Evolutionary conservation across 2,113 vertebrate species (phyloP), one percentile per base, ranked within the genome.

Genomic region (Oostethus manadensis): DNA sequence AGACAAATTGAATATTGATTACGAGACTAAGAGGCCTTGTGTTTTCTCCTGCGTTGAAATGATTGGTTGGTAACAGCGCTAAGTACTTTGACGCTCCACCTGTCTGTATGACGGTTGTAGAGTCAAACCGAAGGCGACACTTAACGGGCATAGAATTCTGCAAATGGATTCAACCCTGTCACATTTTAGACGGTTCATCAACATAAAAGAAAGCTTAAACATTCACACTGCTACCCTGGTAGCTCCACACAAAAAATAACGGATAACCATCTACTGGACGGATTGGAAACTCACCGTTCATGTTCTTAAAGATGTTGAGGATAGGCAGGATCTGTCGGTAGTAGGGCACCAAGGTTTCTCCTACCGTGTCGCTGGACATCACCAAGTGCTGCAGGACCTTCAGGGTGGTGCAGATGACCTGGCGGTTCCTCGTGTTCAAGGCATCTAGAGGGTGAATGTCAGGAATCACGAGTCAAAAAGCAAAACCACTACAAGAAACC

Each of bases 341-440:
- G 86, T 98, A 97, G 8, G 94, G 94, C 71, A 98, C 94, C 82
- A 98, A 73, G 1, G 93, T 92, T 68, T 92, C 88, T 1, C 97
- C 96, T 76, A 94, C 93, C 89, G 86, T 89, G 35, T 96, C 94
- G 5, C 90, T 92, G 3, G 95, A 98, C 42, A 91, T 79, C 46
- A 97, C 93, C 84, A 98, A 88, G 73, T 98, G 94, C 89, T 99
- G 95, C 54, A 98, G 87, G 70, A 93, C 84, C 80, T 98, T 98
- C 60, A 99, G 86, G 0, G 93, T 97, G 76, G 88, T 91, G 59
- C 94, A 96, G 71, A 99, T 93, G 74, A 98, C 88, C 81, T 93
- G 90, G 0, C 88, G 86, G 85, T 94, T 98, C 70, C 94, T 92
- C 1, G 94, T 96, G 85, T 93, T 98, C 87, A 97, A 82, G 21